These are phyloP conservation scores for Muscidifurax raptorellus DNA, from an alignment of 1,140 invertebrate species.

Conservation along the genomic window DNA sequence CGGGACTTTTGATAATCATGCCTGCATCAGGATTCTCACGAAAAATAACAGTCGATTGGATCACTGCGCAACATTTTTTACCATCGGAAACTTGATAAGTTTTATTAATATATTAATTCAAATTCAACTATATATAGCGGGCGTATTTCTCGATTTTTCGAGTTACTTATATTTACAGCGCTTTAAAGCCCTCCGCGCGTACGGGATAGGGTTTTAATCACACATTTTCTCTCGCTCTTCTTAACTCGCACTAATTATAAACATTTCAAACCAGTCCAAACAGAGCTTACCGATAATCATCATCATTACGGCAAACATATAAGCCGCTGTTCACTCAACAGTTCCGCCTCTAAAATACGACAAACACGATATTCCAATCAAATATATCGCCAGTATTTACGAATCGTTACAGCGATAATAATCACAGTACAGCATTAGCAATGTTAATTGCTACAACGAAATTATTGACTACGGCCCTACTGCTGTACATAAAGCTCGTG, in stretches of 20 bases:
- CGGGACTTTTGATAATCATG: too few relatives aligned
- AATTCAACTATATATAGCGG: background rate
- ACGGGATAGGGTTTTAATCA: too few relatives aligned
- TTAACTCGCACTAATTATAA: background rate
- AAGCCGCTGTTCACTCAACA: background rate
- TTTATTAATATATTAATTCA: conserved; percentile 3
- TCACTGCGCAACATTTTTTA: background rate
- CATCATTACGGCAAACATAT: background rate
- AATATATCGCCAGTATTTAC: conserved; percentile 9
- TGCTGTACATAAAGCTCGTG: background rate
- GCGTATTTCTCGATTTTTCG: background rate
- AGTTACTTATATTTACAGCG: background rate
- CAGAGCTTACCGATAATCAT: conserved; percentile 2
- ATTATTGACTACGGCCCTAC: background rate
- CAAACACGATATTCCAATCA: conserved; percentile 24
- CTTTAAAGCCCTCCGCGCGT: background rate
- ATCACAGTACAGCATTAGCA: background rate
- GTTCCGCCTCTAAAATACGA: background rate
- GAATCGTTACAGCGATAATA: conserved; percentile 8
- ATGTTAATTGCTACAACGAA: conserved; percentile 30
- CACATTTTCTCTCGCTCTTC: background rate
- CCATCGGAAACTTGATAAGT: background rate
- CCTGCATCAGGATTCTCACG: too few relatives aligned
- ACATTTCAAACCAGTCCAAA: background rate
- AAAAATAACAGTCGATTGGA: background rate